A percentile compares a stretch with the other conserved stretches of the same genome.
phyloP scores from a whole-genome alignment of 2,888 invertebrate species.

The Nemotelus nigrinus region DNA sequence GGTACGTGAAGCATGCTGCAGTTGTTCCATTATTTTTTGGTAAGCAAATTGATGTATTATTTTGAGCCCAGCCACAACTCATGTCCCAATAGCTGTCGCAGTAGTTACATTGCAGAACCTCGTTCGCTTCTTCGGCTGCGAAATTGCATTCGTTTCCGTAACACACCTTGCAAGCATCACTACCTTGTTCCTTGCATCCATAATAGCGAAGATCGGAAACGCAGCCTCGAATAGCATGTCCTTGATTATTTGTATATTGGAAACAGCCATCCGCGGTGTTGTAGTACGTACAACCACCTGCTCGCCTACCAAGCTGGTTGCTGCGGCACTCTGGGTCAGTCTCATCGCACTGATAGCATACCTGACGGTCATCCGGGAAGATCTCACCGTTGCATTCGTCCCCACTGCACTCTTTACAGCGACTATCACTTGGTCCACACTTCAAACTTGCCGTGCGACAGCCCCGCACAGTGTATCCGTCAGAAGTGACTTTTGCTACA shows the following conservation, averaged over 20 bases:
- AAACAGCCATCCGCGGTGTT: slow-evolving; percentile 4
- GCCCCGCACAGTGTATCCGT: slow-evolving; percentile 27
- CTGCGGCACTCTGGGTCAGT: background rate
- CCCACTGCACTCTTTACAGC: slow-evolving; percentile 17
- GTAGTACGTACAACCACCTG: slow-evolving; percentile 4
- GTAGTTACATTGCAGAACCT: slow-evolving; percentile 1
- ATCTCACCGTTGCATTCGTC: slow-evolving; percentile 20
- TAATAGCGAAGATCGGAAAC: slow-evolving; percentile 18
- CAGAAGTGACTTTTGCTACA: background rate
- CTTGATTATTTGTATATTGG: slow-evolving; percentile 12
- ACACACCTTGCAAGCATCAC: slow-evolving; percentile 6
- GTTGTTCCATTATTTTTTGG: background rate
- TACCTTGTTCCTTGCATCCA: background rate
- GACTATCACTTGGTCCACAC: background rate
- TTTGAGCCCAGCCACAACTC: slow-evolving; percentile 24
- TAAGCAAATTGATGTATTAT: background rate
- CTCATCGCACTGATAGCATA: slow-evolving; percentile 31
- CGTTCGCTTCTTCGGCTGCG: too few species aligned
- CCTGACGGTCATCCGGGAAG: slow-evolving; percentile 13
- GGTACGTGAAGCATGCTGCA: slow-evolving; percentile 21
- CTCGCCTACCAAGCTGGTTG: background rate
- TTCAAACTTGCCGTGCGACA: slow-evolving; percentile 8
- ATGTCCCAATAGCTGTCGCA: background rate
- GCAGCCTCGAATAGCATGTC: slow-evolving; percentile 18
- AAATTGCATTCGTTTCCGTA: background rate